Percentiles rank a stretch among this genome's conserved stretches.
Conservation (phyloP, 2,797 vertebrate genomes). For the Danio aesculapii region DNA sequence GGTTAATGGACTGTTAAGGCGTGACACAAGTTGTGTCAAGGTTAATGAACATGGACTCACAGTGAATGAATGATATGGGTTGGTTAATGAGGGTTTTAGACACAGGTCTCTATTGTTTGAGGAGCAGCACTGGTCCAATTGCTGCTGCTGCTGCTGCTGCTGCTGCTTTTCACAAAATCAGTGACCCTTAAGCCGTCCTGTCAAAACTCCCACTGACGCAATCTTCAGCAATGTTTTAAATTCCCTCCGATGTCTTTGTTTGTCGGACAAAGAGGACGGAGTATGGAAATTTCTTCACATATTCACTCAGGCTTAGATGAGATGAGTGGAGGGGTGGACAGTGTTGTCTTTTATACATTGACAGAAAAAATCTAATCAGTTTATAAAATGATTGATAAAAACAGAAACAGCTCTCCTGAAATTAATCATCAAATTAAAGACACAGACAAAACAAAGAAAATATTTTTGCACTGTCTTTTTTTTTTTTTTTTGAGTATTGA, state of each 20-base stretch:
- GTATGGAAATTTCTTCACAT: conserved; percentile 10
- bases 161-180: conserved; percentile 20
- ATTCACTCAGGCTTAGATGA: conserved; percentile 6
- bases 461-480: no score
- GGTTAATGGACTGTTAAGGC: conserved; percentile 24
- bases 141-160: neutral
- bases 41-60: conserved; percentile 15
- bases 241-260: conserved; percentile 15
- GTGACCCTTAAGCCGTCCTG: conserved; percentile 28
- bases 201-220: conserved; percentile 36
- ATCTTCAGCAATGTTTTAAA: conserved; percentile 40
- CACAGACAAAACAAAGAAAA: no score
- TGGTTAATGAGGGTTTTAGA: neutral
- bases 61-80: neutral
- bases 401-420: no score
- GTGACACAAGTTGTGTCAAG: conserved; percentile 9
- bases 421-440: no score
- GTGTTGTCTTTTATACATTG: neutral
- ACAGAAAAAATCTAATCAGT: neutral
- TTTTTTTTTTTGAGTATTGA: no score
- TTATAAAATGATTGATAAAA: neutral
- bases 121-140: conserved; percentile 1
- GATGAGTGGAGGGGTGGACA: neutral
- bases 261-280: conserved; percentile 7
- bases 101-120: neutral